Base-by-base conservation (phyloP, 1,140 invertebrate genomes). In the Dysdera silvatica region DNA sequence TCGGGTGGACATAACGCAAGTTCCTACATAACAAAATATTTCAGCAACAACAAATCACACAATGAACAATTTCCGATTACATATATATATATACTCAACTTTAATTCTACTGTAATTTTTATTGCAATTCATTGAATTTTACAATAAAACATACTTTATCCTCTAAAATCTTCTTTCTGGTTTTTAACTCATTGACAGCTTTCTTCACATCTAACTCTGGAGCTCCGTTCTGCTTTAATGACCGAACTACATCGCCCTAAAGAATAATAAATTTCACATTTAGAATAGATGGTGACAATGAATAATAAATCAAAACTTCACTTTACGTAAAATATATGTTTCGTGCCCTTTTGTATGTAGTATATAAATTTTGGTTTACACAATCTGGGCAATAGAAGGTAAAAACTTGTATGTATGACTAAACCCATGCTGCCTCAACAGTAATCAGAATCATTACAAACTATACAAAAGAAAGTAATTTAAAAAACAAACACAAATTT, bases 151-250 rank as follows among this genome's bases (percentile, higher is more conserved):
- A 47, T 66, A 80, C 78, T 71, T 91, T 95, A 49, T 97, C 92
- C 79, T 98, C 95, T 5, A 99, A 76, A 16, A 87, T 67, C 74
- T 95, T 95, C 73, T 98, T 98, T 16, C 91, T 80, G 0, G 83
- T 74, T 75, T 97, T 98, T 28, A 98, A 78, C 73, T 98, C 94
- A 37, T 87, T 86, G 0, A 98, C 91, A 31, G 94, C 94, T 76
- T 87, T 89, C 74, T 96, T 95, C 0, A 98, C 74, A 73, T 97
- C 93, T 49, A 95, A 78, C 75, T 95, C 92, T 31, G 89, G 83
- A 8, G 92, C 94, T 59, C 87, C 87, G 65, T 84, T 80, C 56
- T 84, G 80, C 78, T 98, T 98, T 2, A 98, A 75, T 69, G 87
- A 82, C 26, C 91, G 77, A 0, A 98, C 90, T 56, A 92, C 71